These are phyloP conservation scores for Deilephila elpenor DNA, from an alignment of 2,888 invertebrate genomes.

Conservation along the genomic window DNA sequence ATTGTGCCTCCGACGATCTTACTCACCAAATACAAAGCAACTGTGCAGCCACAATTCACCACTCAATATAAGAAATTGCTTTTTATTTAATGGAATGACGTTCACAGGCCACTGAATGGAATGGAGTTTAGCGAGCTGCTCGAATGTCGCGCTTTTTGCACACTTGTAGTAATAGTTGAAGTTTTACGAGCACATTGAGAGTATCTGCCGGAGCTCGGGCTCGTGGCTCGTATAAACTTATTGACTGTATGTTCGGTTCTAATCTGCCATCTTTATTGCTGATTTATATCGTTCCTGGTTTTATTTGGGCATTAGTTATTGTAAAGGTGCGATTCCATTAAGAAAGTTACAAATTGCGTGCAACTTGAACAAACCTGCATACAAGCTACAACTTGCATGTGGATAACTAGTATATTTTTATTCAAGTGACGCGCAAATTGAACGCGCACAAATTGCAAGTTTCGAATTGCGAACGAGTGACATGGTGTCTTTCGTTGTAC, in stretches of 20 bases:
- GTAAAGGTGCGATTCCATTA: neutral
- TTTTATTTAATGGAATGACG: slow-evolving; percentile 25
- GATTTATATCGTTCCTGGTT: neutral
- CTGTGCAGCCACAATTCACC: slow-evolving; percentile 24
- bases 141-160: neutral
- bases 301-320: neutral
- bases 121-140: slow-evolving; percentile 6
- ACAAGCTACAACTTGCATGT: too few species aligned
- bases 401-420: too few species aligned
- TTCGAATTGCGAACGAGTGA: too few species aligned
- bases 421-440: too few species aligned
- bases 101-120: slow-evolving; percentile 20
- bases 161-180: slow-evolving; percentile 11
- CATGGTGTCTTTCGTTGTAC: too few species aligned
- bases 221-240: slow-evolving; percentile 16
- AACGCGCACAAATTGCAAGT: too few species aligned
- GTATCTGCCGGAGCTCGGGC: neutral
- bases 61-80: slow-evolving; percentile 29
- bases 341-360: too few species aligned
- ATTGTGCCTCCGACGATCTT: neutral
- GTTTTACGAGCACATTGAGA: slow-evolving; percentile 10
- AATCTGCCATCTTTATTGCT: slow-evolving; percentile 8
- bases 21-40: neutral
- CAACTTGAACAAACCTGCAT: too few species aligned
- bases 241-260: neutral